Evolutionary conservation across 1,140 invertebrate genomes (phyloP).

Genomic region (Amyelois transitella): DNA sequence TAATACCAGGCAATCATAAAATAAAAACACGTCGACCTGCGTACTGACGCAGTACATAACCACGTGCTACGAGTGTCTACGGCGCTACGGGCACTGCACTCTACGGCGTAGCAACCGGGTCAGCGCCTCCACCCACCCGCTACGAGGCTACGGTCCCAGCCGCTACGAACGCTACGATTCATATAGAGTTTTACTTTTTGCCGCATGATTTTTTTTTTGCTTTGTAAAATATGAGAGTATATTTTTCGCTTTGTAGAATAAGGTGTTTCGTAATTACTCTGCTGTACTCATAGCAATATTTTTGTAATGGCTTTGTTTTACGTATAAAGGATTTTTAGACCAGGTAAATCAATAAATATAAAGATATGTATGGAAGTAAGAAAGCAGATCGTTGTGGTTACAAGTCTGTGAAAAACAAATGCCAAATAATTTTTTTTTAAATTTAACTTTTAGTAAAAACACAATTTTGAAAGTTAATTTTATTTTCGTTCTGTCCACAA

Average conservation of each 20-base stretch:
- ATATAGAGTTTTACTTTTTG: not conserved
- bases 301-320: too few relatives aligned
- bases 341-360: too few relatives aligned
- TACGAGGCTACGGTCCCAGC: not conserved
- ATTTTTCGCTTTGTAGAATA: not conserved
- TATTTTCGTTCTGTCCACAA: not conserved
- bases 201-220: not conserved
- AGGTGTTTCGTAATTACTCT: too few relatives aligned
- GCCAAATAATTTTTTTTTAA: too few relatives aligned
- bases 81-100: constrained; percentile 50
- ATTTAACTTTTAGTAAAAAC: not conserved
- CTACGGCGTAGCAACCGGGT: constrained; percentile 64
- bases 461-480: not conserved
- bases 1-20: not conserved
- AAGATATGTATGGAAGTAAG: too few relatives aligned
- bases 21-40: not conserved
- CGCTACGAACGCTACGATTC: not conserved
- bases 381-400: too few relatives aligned
- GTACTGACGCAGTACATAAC: not conserved
- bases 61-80: constrained; percentile 10
- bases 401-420: too few relatives aligned
- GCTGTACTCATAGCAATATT: too few relatives aligned
- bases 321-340: too few relatives aligned
- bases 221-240: not conserved
- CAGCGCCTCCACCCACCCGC: constrained; percentile 36